These are phyloP conservation scores for Arctocebus calabarensis DNA, from an alignment of 2,797 vertebrate genomes.

Conservation along the genomic window DNA sequence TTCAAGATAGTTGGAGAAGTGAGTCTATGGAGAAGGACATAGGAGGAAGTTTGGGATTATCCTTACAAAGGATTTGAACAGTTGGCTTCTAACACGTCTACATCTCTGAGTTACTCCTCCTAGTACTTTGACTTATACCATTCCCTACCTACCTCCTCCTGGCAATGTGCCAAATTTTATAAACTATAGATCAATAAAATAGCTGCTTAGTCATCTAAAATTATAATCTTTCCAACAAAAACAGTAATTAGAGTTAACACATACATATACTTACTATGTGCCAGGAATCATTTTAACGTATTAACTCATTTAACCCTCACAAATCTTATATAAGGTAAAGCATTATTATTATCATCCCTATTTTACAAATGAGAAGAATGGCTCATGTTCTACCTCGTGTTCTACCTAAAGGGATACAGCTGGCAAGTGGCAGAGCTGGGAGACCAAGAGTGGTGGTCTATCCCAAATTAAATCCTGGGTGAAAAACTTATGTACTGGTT, in stretches of 20 bases:
- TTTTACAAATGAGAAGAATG: neutral
- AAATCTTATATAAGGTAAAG: neutral
- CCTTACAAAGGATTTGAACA: neutral
- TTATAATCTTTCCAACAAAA: neutral
- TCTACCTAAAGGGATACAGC: neutral
- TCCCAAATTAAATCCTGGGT: neutral
- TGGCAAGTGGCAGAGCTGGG: neutral
- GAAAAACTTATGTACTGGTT: neutral
- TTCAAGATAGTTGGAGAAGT: neutral
- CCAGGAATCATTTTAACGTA: neutral
- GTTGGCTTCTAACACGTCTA: neutral
- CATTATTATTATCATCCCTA: neutral
- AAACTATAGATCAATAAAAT: neutral
- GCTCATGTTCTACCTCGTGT: neutral
- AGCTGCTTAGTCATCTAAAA: neutral
- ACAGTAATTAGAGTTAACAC: neutral
- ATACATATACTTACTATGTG: neutral
- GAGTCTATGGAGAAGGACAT: neutral
- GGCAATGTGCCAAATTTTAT: neutral
- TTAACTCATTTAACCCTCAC: neutral
- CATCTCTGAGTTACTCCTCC: neutral
- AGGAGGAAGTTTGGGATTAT: neutral
- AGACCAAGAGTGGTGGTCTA: no score
- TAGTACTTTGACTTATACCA: neutral
- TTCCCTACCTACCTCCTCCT: neutral